phyloP scores from a whole-genome alignment of 2,113 vertebrate species.

The Danio rerio region GRCz12tu NC_133179.1:4961001-4961500 shows the following conservation, averaged over 20 bases:
- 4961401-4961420: background rate
- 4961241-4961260: background rate
- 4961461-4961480: background rate
- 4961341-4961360: background rate
- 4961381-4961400: background rate
- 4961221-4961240: background rate
- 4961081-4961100: too few species aligned
- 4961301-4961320: background rate
- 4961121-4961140: too few species aligned
- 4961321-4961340: background rate
- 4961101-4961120: too few species aligned
- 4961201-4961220: background rate
- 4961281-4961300: background rate
- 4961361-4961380: background rate
- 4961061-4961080: too few species aligned
- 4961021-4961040: too few species aligned
- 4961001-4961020: too few species aligned
- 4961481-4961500: constrained; percentile 64
- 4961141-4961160: too few species aligned
- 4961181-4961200: background rate
- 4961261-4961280: constrained; percentile 19
- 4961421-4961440: background rate
- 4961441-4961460: background rate
- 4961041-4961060: too few species aligned
- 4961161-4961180: too few species aligned